Percentiles rank a stretch among this genome's conserved stretches.
Evolutionary conservation across 2,113 vertebrate species (phyloP).

Genomic region (Siphamia tubifer): DNA sequence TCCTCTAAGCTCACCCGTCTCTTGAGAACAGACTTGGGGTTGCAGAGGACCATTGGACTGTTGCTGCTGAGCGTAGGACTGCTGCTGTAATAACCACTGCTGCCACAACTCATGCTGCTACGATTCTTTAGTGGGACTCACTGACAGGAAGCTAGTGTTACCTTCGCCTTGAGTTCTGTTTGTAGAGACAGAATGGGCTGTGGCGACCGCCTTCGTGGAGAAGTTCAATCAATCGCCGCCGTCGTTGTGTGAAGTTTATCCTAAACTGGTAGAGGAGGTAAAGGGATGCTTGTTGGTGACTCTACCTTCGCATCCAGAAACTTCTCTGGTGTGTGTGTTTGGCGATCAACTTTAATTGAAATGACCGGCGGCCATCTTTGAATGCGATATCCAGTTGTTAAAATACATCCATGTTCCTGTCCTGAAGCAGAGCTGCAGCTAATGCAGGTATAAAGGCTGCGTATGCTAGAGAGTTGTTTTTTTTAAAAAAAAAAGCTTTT

Average conservation of each 20-base stretch:
- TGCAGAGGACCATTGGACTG: slow-evolving; percentile 92
- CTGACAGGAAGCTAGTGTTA: slow-evolving; percentile 94
- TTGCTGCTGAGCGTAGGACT: slow-evolving; percentile 90
- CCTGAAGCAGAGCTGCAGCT: no score
- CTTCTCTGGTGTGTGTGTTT: no score
- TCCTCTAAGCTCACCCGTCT: slow-evolving; percentile 92
- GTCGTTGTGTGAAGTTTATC: slow-evolving; percentile 92
- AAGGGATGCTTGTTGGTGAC: slow-evolving; percentile 94
- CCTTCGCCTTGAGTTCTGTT: slow-evolving; percentile 90
- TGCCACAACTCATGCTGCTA: slow-evolving; percentile 93
- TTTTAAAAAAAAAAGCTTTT: no score
- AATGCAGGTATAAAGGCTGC: no score
- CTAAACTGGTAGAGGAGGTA: slow-evolving; percentile 92
- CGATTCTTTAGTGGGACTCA: slow-evolving; percentile 94
- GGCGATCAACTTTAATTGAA: no score
- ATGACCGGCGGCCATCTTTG: no score
- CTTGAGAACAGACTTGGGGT: slow-evolving; percentile 96
- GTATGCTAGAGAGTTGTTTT: no score
- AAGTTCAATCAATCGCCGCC: slow-evolving; percentile 90
- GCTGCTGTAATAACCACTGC: slow-evolving; percentile 94
- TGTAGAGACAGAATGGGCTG: slow-evolving; percentile 95
- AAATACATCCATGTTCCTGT: no score
- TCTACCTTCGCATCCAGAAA: no score
- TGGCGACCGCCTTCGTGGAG: slow-evolving; percentile 87
- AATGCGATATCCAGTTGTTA: no score